Evolutionary conservation across 2,113 vertebrate genomes (phyloP), one percentile per base, ranked within the genome.

Genomic region (Pao palembangensis): DNA sequence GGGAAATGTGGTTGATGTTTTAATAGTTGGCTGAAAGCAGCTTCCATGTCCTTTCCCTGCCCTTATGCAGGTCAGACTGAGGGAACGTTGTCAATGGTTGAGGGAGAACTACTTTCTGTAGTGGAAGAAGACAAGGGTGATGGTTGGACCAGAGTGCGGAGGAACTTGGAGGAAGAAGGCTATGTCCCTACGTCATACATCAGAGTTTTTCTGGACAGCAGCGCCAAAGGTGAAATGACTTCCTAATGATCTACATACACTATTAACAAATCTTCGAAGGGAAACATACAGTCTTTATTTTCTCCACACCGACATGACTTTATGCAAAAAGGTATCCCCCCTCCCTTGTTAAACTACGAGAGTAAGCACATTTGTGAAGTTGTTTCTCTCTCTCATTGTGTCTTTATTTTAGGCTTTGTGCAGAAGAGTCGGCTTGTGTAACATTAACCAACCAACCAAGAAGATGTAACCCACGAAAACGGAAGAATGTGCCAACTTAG

Each of bases 51-150:
- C 3, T 51, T 28, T 51, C 2, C 23, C 31, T 66, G 34, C 5
- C 71, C 6, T 1, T 43, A 5, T 63, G 79, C 94, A 92, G 97
- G 96, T 80, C 95, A 98, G 87, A 98, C 98, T 43, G 97, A 99
- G 91, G 97, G 97, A 20, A 99, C 97, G 14, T 93, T 99, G 61
- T 94, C 95, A 0, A 94, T 99, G 70, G 82, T 83, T 2, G 97
- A 99, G 81, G 96, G 95, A 8, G 96, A 99, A 76, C 89, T 92
- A 57, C 89, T 99, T 41, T 96, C 89, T 3, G 95, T 99, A 16
- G 98, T 99, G 38, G 96, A 98, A 75, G 96, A 98, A 51, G 97
- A 99, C 88, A 98, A 96, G 78, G 97, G 97, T 0, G 97, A 99
- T 0, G 96, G 97, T 2, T 99, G 97, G 97, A 99, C 97, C 0